Conservation (phyloP, 2,888 invertebrate species). For the Luperina nickerlii region DNA sequence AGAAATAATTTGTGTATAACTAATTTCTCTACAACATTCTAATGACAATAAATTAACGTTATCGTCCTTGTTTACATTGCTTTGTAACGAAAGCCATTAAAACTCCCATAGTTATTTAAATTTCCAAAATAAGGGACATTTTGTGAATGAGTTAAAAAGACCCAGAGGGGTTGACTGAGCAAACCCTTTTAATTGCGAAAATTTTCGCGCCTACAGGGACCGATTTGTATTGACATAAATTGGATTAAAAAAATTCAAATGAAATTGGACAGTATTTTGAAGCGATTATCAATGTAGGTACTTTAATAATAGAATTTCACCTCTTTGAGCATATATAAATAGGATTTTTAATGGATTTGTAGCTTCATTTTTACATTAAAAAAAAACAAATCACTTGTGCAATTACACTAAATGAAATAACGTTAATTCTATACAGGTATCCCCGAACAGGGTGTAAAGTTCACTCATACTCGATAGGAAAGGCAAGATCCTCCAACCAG, state of each 20-base stretch:
- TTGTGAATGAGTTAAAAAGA: conserved; percentile 63
- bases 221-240: conserved; percentile 58
- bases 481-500: too few species aligned
- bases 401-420: neutral
- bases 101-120: conserved; percentile 54
- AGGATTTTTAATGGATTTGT: neutral
- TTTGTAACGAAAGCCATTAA: conserved; percentile 36
- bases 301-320: neutral
- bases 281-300: conserved; percentile 27
- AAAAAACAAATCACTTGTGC: neutral
- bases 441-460: too few species aligned
- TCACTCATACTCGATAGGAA: too few species aligned
- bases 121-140: conserved; percentile 53
- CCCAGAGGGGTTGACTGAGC: conserved; percentile 50
- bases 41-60: conserved; percentile 38
- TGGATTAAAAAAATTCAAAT: conserved; percentile 46
- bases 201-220: conserved; percentile 59
- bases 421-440: too few species aligned
- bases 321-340: neutral
- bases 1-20: conserved; percentile 7
- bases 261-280: conserved; percentile 18
- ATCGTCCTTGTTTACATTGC: conserved; percentile 39
- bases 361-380: neutral
- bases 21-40: conserved; percentile 24
- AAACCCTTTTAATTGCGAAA: conserved; percentile 63